A percentile compares a stretch with the other conserved stretches of the same genome.
phyloP scores from a whole-genome alignment of 2,888 invertebrate genomes.

The Kryphioiulus occultus region DNA sequence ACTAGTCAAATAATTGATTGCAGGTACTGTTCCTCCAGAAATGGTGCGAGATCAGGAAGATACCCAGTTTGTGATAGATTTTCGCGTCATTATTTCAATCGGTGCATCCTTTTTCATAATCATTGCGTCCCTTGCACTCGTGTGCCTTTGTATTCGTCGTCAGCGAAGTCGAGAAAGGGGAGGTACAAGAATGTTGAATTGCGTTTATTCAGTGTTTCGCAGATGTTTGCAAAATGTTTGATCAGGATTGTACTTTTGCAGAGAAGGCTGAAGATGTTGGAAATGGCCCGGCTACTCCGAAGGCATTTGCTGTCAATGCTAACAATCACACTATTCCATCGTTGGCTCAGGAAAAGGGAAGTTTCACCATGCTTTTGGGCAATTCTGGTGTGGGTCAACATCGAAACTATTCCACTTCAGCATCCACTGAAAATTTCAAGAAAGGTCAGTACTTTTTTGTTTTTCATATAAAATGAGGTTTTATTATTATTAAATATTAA shows the following conservation, averaged over 20 bases:
- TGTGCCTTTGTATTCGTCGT: slow-evolving; percentile 72
- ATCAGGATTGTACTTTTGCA: slow-evolving; percentile 44
- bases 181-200: slow-evolving; percentile 37
- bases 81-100: slow-evolving; percentile 92
- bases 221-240: background rate
- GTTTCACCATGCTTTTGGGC: slow-evolving; percentile 50
- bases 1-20: background rate
- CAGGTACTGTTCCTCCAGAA: slow-evolving; percentile 52
- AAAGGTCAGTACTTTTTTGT: slow-evolving; percentile 4
- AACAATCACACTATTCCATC: slow-evolving; percentile 29
- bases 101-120: slow-evolving; percentile 90
- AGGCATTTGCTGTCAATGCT: slow-evolving; percentile 44
- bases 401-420: slow-evolving; percentile 24
- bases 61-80: slow-evolving; percentile 75
- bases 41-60: slow-evolving; percentile 48
- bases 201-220: background rate
- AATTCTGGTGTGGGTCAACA: slow-evolving; percentile 43
- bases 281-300: slow-evolving; percentile 33
- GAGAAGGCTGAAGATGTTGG: slow-evolving; percentile 52
- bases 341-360: slow-evolving; percentile 51
- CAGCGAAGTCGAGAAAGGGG: slow-evolving; percentile 49
- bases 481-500: too few species aligned
- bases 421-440: slow-evolving; percentile 37
- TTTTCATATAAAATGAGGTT: too few species aligned
- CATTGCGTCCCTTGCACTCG: slow-evolving; percentile 90